Evolutionary conservation across 2,113 vertebrate species (phyloP).

Genomic region (Xerus inauris): DNA sequence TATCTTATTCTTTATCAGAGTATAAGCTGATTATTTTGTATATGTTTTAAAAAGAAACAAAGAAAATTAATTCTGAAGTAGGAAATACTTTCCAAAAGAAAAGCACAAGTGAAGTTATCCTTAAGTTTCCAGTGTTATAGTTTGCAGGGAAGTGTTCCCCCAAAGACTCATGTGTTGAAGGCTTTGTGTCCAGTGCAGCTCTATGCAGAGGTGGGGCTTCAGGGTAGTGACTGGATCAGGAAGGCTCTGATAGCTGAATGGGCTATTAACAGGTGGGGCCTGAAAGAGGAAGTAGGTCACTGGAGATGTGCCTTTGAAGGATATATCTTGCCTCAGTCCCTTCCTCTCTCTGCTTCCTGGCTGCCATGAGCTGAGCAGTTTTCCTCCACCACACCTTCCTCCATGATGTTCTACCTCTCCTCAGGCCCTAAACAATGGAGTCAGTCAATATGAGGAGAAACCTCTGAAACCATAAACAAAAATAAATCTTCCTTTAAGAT

Average conservation of each 20-base stretch:
- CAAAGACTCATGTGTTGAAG: not conserved
- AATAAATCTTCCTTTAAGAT: not conserved
- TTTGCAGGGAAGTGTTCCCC: not conserved
- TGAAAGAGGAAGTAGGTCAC: too few species aligned
- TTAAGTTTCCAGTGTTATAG: not conserved
- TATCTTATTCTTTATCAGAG: not conserved
- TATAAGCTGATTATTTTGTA: not conserved
- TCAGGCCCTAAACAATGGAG: not conserved
- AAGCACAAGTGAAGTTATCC: not conserved
- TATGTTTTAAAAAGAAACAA: not conserved
- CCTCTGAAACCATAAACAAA: not conserved
- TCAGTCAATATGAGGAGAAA: not conserved
- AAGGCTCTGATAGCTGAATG: too few species aligned
- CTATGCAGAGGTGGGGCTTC: not conserved
- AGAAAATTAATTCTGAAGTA: not conserved
- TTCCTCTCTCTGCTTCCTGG: not conserved
- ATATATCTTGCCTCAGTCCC: not conserved
- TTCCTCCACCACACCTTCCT: not conserved
- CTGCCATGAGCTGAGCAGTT: not conserved
- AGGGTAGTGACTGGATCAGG: too few species aligned
- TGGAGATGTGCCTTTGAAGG: too few species aligned
- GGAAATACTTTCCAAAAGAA: not conserved
- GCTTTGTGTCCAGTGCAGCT: not conserved
- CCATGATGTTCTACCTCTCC: not conserved
- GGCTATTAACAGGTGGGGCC: too few species aligned